A percentile compares a stretch with the other conserved stretches of the same genome.
Conservation (phyloP, 2,888 invertebrate genomes). For the Cheilosia pagana region DNA sequence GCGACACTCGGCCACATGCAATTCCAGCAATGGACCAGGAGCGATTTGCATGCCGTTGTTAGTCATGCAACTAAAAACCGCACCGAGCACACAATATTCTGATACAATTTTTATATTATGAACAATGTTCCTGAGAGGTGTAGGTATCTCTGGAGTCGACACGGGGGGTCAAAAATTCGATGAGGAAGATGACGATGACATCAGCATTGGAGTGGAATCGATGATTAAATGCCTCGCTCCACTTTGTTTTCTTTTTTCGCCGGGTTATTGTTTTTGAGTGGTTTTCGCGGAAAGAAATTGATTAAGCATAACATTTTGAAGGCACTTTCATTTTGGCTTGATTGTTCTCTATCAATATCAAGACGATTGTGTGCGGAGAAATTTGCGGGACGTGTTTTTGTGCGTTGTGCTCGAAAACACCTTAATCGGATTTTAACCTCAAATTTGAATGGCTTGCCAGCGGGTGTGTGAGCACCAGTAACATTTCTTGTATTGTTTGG, state of each 20-base stretch:
- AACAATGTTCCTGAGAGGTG: conserved; percentile 27
- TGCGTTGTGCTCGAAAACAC: background rate
- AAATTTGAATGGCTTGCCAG: conserved; percentile 24
- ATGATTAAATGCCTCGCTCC: conserved; percentile 43
- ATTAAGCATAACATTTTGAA: conserved; percentile 51
- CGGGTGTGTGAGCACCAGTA: conserved; percentile 5
- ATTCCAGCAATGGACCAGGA: conserved; percentile 1
- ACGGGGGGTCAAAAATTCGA: conserved; percentile 37
- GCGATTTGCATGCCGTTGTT: conserved; percentile 8
- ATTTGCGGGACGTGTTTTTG: conserved; percentile 44
- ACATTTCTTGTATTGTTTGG: background rate
- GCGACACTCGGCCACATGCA: conserved; percentile 22
- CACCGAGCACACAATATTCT: background rate
- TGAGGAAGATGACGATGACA: conserved; percentile 57
- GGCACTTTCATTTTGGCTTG: conserved; percentile 58
- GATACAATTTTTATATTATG: conserved; percentile 25
- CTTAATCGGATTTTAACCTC: conserved; percentile 50
- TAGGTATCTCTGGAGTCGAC: conserved; percentile 21
- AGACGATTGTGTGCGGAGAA: conserved; percentile 32
- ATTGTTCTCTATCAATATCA: conserved; percentile 57
- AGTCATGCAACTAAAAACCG: conserved; percentile 52
- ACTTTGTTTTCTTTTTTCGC: background rate
- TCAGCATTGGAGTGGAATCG: conserved; percentile 50
- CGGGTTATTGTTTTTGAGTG: conserved; percentile 22
- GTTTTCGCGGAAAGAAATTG: conserved; percentile 51